These are phyloP conservation scores for Sitophilus oryzae DNA, from an alignment of 1,140 invertebrate genomes.

Conservation along the genomic window DNA sequence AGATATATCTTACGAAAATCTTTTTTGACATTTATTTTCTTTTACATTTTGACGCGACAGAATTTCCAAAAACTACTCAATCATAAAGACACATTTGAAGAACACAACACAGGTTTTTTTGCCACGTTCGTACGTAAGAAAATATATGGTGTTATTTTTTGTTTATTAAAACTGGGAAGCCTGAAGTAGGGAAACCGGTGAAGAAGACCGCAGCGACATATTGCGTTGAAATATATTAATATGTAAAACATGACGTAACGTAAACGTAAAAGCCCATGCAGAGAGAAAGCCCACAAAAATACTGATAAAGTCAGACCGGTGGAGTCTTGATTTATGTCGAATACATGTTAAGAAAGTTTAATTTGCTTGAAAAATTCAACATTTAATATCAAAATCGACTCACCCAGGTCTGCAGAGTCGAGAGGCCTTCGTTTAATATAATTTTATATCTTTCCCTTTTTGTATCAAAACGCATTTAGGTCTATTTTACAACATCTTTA, in stretches of 20 bases:
- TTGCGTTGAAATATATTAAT: slow-evolving; percentile 25
- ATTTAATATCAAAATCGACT: slow-evolving; percentile 31
- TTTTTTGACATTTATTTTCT: too few species aligned
- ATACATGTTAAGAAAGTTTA: slow-evolving; percentile 36
- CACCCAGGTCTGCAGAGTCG: too few species aligned
- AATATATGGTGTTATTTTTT: slow-evolving; percentile 16
- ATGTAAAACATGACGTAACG: slow-evolving; percentile 22
- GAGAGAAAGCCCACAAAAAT: slow-evolving; percentile 14
- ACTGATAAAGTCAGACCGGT: slow-evolving; percentile 14
- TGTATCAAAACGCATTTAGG: too few species aligned
- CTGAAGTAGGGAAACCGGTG: not conserved
- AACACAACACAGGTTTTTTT: not conserved
- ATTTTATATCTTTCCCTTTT: too few species aligned
- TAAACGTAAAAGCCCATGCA: slow-evolving; percentile 12
- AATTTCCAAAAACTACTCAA: too few species aligned
- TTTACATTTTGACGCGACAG: too few species aligned
- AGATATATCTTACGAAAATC: not conserved
- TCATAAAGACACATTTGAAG: too few species aligned
- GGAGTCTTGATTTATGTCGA: slow-evolving; percentile 30
- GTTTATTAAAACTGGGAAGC: slow-evolving; percentile 18
- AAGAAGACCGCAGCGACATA: slow-evolving; percentile 12
- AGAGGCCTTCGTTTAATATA: too few species aligned
- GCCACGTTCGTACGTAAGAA: slow-evolving; percentile 2
- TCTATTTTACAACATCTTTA: too few species aligned
- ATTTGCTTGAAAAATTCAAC: slow-evolving; percentile 33